phyloP scores from a whole-genome alignment of 2,888 invertebrate genomes.

The Mythimna pallens region DNA sequence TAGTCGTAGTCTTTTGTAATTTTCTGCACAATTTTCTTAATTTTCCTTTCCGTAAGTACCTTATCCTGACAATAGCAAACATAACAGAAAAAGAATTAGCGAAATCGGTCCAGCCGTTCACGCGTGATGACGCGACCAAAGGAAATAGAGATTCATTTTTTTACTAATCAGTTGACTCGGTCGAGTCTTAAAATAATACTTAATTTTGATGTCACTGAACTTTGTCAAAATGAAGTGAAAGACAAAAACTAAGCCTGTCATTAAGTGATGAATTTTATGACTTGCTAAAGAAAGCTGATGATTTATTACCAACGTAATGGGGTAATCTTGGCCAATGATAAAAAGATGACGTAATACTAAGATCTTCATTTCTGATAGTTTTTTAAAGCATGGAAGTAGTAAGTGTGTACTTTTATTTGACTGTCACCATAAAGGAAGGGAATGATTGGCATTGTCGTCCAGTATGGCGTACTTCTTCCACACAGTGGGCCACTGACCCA shows the following conservation, averaged over 20 bases:
- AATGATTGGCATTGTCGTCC: not conserved
- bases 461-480: conserved; percentile 4
- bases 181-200: not conserved
- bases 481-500: conserved; percentile 29
- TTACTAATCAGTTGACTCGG: not conserved
- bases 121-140: too few relatives aligned
- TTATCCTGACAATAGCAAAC: too few relatives aligned
- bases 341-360: conserved; percentile 20
- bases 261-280: conserved; percentile 20
- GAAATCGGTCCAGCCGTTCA: too few relatives aligned
- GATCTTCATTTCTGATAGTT: not conserved
- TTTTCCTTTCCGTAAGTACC: too few relatives aligned
- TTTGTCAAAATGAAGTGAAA: not conserved
- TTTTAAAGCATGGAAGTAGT: not conserved
- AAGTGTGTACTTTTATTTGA: not conserved
- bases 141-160: too few relatives aligned
- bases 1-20: too few relatives aligned
- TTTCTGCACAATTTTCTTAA: too few relatives aligned
- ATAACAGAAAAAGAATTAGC: too few relatives aligned
- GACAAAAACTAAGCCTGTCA: conserved; percentile 13
- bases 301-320: conserved; percentile 33
- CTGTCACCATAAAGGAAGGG: not conserved
- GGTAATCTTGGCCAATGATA: conserved; percentile 8
- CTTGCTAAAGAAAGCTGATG: conserved; percentile 35
- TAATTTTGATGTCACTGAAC: conserved; percentile 8